Conservation (phyloP, 2,888 invertebrate species). For the Synergus gifuensis region DNA sequence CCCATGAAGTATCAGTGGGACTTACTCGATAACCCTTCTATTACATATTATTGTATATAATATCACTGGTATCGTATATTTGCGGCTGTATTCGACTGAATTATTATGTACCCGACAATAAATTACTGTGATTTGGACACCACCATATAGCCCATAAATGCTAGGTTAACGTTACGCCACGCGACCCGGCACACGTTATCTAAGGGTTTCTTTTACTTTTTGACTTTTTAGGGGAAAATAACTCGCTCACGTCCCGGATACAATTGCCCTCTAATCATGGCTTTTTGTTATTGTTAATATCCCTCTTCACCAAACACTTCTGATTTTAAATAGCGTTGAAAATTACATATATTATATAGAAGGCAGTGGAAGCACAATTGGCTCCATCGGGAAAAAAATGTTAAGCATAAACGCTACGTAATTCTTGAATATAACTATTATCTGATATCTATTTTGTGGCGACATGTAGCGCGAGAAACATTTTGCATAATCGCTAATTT, state of each 20-base stretch:
- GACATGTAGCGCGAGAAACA: no score
- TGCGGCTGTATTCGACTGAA: slow-evolving; percentile 48
- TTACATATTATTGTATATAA: slow-evolving; percentile 40
- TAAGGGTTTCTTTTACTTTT: slow-evolving; percentile 55
- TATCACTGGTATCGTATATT: slow-evolving; percentile 53
- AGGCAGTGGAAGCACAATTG: background rate
- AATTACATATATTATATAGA: background rate
- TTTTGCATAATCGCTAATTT: background rate
- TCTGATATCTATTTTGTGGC: no score
- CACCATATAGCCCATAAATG: slow-evolving; percentile 56
- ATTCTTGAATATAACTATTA: no score
- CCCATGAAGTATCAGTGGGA: background rate
- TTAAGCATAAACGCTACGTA: no score
- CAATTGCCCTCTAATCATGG: background rate
- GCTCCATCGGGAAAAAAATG: no score
- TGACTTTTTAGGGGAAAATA: slow-evolving; percentile 49
- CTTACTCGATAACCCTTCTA: background rate
- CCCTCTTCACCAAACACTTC: slow-evolving; percentile 1
- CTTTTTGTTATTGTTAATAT: background rate
- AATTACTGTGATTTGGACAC: slow-evolving; percentile 52
- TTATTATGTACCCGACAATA: slow-evolving; percentile 50
- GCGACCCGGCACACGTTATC: slow-evolving; percentile 64
- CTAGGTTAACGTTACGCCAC: slow-evolving; percentile 62
- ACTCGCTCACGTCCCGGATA: slow-evolving; percentile 56
- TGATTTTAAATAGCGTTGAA: background rate